These are phyloP conservation scores for Eumaeus atala DNA, from an alignment of 1,140 invertebrate genomes.

Conservation along the genomic window DNA sequence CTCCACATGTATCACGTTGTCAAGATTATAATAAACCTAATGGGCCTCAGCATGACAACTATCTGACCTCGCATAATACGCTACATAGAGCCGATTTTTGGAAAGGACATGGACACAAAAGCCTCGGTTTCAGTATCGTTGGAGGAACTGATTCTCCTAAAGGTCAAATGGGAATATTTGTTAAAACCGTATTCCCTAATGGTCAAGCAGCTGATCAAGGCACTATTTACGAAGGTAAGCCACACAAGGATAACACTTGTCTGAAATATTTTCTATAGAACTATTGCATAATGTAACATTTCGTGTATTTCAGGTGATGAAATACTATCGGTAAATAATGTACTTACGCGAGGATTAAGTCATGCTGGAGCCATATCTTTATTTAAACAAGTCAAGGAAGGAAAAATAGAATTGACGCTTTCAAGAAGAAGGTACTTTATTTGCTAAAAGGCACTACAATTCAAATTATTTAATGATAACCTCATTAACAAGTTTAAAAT, in stretches of 20 bases:
- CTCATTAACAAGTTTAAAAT: not conserved
- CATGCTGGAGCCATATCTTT: conserved; percentile 91
- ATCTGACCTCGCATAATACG: conserved; percentile 43
- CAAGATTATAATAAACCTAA: conserved; percentile 38
- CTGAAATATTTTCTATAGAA: conserved; percentile 13
- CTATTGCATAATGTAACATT: conserved; percentile 9
- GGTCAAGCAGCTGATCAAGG: conserved; percentile 90
- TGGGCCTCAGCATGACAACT: conserved; percentile 32
- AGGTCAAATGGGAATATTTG: conserved; percentile 92
- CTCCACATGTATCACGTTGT: conserved; percentile 42
- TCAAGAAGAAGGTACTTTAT: conserved; percentile 78
- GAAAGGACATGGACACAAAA: conserved; percentile 89
- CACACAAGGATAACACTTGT: not conserved
- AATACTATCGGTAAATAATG: conserved; percentile 91
- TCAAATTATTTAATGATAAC: not conserved
- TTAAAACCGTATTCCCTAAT: conserved; percentile 91
- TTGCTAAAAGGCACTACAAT: conserved; percentile 3
- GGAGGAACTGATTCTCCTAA: conserved; percentile 91
- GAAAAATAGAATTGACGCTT: conserved; percentile 88
- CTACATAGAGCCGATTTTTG: conserved; percentile 77
- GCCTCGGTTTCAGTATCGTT: conserved; percentile 93
- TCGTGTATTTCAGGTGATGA: conserved; percentile 84
- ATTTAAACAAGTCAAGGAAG: conserved; percentile 92
- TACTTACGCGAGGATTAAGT: conserved; percentile 86
- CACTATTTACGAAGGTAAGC: conserved; percentile 87